Evolutionary conservation across 1,140 invertebrate species (phyloP).

Genomic region (Orchestia grillus): DNA sequence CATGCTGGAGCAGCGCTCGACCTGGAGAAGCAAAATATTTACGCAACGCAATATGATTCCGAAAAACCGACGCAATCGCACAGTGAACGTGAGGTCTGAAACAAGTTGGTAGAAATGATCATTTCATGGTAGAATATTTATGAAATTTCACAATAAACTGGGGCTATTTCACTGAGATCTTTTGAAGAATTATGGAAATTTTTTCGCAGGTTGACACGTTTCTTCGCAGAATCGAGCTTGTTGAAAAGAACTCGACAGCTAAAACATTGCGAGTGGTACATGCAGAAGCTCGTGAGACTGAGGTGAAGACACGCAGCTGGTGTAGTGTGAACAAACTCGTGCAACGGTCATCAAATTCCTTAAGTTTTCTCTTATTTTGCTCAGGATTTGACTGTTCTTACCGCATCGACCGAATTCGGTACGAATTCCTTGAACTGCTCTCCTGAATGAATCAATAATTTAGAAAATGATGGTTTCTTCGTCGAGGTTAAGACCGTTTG

Average conservation of each 20-base stretch:
- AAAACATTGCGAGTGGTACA: neutral
- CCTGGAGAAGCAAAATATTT: neutral
- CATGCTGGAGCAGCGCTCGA: neutral
- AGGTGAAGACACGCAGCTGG: neutral
- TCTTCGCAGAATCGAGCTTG: neutral
- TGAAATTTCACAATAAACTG: neutral
- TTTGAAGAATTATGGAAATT: neutral
- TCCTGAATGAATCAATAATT: neutral
- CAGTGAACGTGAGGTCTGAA: neutral
- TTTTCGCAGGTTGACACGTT: neutral
- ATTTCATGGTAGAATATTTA: neutral
- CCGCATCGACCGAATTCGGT: neutral
- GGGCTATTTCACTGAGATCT: neutral
- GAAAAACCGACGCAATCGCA: neutral
- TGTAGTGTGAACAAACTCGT: neutral
- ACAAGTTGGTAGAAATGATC: neutral
- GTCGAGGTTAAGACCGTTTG: neutral
- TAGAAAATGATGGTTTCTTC: neutral
- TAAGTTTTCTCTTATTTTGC: neutral
- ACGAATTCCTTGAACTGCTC: neutral
- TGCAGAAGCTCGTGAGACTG: neutral
- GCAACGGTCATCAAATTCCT: too few species aligned
- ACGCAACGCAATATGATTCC: neutral
- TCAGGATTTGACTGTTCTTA: neutral
- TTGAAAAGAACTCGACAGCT: neutral